Evolutionary conservation across 2,888 invertebrate species (phyloP), one percentile per base, ranked within the genome.

Genomic region (Neria commutata): DNA sequence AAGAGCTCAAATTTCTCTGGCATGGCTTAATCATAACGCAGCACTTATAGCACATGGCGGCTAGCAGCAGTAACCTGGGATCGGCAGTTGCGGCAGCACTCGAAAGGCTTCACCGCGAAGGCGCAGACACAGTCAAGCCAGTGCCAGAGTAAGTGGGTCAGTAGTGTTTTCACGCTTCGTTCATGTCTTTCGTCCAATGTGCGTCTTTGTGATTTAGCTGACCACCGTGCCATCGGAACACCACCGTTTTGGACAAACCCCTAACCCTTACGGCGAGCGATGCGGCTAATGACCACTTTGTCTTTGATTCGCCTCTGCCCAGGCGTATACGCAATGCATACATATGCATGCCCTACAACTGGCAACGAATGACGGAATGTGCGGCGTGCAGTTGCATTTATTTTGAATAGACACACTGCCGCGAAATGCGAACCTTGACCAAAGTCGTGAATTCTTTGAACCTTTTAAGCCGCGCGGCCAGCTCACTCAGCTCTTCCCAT

Each of bases 141-240:
- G 54, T 51, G 64, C 64, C 64, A 66, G 61, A 67, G 67, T 67
- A 75, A 76, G 72, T 76, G 67, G 75, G 75, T 75, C 75, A 75
- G 66, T 68, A 72, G 75, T 67, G 56, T 42, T 37, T 57, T 23
- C 60, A 65, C 61, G 62, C 53, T 54, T 51, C 59, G 58, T 69
- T 70, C 65, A 63, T 58, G 47, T 21, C 45, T 21, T 45, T 45
- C 45, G 45, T 45, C 19, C 17, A 19, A 6, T n/a, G 54, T 58
- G 56, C 66, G 67, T 66, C 72, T 71, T 67, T n/a, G n/a, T n/a
- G n/a, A n/a, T n/a, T n/a, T n/a, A n/a, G n/a, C n/a, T n/a, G n/a
- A n/a, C n/a, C n/a, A n/a, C n/a, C n/a, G n/a, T n/a, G n/a, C n/a
- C n/a, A n/a, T n/a, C n/a, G n/a, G n/a, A n/a, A n/a, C n/a, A n/a